Evolutionary conservation across 2,113 vertebrate genomes (phyloP).

Genomic region (Clarias macrocephalus): DNA sequence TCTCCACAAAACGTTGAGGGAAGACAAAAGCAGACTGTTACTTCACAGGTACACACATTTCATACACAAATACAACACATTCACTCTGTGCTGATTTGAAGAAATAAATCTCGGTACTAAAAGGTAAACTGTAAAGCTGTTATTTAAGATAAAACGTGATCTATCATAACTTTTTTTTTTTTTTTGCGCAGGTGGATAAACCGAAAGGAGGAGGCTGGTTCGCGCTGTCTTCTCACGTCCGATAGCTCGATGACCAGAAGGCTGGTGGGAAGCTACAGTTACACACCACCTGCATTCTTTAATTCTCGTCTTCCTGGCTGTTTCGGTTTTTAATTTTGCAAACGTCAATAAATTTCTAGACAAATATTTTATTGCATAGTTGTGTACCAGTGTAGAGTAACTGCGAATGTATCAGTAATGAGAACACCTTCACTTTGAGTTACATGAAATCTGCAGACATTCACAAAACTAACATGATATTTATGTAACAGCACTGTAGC

Average conservation of each 20-base stretch:
- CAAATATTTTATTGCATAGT: background rate
- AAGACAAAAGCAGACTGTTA: slow-evolving; percentile 15
- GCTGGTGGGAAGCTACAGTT: background rate
- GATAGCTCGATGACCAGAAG: slow-evolving; percentile 53
- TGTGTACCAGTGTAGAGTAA: background rate
- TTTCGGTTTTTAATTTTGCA: slow-evolving; percentile 6
- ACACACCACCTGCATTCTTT: background rate
- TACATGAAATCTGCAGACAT: background rate
- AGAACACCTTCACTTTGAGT: slow-evolving; percentile 13
- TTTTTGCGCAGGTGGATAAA: slow-evolving; percentile 71
- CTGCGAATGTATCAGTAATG: background rate
- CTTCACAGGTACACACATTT: slow-evolving; percentile 34
- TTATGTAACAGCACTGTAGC: background rate
- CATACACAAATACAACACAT: background rate
- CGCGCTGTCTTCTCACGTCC: slow-evolving; percentile 77
- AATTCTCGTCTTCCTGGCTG: background rate
- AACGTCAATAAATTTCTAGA: background rate
- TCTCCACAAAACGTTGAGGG: slow-evolving; percentile 50
- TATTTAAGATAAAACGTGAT: background rate
- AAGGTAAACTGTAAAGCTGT: background rate
- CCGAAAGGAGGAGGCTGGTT: slow-evolving; percentile 84
- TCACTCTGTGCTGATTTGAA: background rate
- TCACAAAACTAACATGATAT: background rate
- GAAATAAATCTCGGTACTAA: background rate
- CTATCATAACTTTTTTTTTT: background rate